Base-by-base conservation (phyloP, 2,888 invertebrate genomes). In the Nomada flava region DNA sequence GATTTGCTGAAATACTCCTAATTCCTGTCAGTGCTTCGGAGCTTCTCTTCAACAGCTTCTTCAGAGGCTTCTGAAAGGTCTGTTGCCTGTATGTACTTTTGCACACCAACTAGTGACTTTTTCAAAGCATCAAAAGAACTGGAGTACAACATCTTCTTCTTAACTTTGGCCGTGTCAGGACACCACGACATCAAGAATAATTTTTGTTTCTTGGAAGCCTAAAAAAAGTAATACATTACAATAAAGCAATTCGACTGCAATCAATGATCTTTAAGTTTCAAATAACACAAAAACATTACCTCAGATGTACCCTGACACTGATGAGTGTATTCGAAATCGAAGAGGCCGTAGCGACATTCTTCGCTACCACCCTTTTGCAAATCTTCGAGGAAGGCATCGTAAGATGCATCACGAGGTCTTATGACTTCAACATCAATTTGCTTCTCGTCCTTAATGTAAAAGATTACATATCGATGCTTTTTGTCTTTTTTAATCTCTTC, bases 91-190 rank as follows among this genome's bases (percentile, higher is more conserved):
- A 99, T 98, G 95, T 98, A 98, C 95, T 98, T 98, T 95, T 98
- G 98, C 90, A 99, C 98, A 92, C 99, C 99, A 86, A 98, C 98
- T 94, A 99, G 95, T 83, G 98, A 98, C 94, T 98, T 98, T 95
- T 99, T 99, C 94, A 99, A 96, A 92, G 99, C 99, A 95, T 99
- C 98, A 94, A 99, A 99, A 91, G 99, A 99, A 96, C 98, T 98
- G 94, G 96, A 96, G 94, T 97, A 96, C 94, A 96, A 95, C 96
- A 96, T 96, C 95, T 96, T 96, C 95, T 96, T 96, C 94, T 96
- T 96, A 89, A 97, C 96, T 95, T 98, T 98, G 92, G 99, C 98
- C 94, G 98, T 98, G 95, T 99, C 99, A 63, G 99, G 99, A 96
- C 99, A 98, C 98, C 98, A 98, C 94, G 98, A 98, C 98, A 99